Evolutionary conservation across 2,113 vertebrate genomes (phyloP), one percentile per base, ranked within the genome.

Genomic region (Oreochromis spilurus): DNA sequence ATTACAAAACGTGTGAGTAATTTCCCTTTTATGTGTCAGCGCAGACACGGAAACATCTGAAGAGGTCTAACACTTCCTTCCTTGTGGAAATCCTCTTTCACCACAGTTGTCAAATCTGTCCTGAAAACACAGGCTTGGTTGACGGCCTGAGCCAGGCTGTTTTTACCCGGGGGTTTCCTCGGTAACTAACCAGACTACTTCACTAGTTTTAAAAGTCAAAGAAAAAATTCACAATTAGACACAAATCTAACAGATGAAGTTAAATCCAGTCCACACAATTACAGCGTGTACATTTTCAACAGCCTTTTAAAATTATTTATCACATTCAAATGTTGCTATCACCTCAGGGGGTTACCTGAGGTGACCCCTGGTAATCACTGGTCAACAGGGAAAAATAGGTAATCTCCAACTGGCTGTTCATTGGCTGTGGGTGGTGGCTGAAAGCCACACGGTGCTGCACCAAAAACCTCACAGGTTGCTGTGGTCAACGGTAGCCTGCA

Each of bases 161-260:
- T 67, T 67, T 38, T 21, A 67, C 19, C 10, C 34, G 1, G 4
- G 34, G 60, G 6, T 13, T 67, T 38, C 60, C 60, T 4, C 6
- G 1, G 11, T 67, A 38, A 67, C 34, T 67, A 21, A 67, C 34
- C 19, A 1, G 60, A 67, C 34, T 67, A 67, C 19, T 65, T 38
- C 19, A 21, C 60, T 38, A 67, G 11, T 0, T 67, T 65, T 21
- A 2, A 38, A 67, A 38, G 10, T 38, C 60, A 38, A 65, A 21
- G 19, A 38, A 65, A 70, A 43, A n/a, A 43, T 9, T 43, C n/a
- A 70, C 38, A 43, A 70, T 67, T 40, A 9, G 36, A 0, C 62
- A 40, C 34, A 67, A 36, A 67, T 70, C 65, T 70, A 43, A 70
- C 38, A 24, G 65, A 70, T 43, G n/a, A 70, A 43, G 38, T 43